These are phyloP conservation scores for Babylonia areolata DNA, from an alignment of 1,140 invertebrate species.

Conservation along the genomic window DNA sequence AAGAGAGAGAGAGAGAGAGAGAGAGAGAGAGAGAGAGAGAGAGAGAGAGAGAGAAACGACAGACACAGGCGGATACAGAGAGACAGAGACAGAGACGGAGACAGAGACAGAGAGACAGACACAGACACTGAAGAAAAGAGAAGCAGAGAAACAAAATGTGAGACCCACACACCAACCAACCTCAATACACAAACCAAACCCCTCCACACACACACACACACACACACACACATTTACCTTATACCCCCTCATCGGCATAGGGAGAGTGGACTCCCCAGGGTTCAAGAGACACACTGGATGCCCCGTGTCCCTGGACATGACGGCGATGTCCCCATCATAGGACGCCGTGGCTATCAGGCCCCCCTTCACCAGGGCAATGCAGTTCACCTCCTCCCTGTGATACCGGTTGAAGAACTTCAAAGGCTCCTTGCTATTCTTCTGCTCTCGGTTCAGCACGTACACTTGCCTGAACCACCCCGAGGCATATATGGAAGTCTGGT, in stretches of 20 bases:
- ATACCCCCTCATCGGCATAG: neutral
- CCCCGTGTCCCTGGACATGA: conserved; percentile 86
- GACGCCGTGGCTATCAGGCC: conserved; percentile 81
- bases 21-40: conserved; percentile 14
- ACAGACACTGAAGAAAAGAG: neutral
- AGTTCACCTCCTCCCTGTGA: conserved; percentile 85
- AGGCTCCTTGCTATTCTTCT: neutral
- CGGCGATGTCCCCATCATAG: conserved; percentile 85
- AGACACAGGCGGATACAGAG: neutral
- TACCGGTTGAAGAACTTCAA: conserved; percentile 79
- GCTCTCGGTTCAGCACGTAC: neutral
- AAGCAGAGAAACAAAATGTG: neutral
- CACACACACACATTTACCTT: no score
- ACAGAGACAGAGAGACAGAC: neutral
- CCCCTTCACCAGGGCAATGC: conserved; percentile 76
- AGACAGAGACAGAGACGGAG: neutral
- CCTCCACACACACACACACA: neutral
- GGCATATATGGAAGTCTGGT: neutral
- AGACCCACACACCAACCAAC: neutral
- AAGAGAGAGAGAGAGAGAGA: conserved; percentile 22
- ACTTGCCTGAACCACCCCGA: neutral
- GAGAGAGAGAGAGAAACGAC: conserved; percentile 24
- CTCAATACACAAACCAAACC: neutral
- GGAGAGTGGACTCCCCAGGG: conserved; percentile 32
- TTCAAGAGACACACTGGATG: conserved; percentile 79